These are phyloP conservation scores for Acanthornis magna DNA, from an alignment of 2,797 vertebrate species.

Conservation along the genomic window DNA sequence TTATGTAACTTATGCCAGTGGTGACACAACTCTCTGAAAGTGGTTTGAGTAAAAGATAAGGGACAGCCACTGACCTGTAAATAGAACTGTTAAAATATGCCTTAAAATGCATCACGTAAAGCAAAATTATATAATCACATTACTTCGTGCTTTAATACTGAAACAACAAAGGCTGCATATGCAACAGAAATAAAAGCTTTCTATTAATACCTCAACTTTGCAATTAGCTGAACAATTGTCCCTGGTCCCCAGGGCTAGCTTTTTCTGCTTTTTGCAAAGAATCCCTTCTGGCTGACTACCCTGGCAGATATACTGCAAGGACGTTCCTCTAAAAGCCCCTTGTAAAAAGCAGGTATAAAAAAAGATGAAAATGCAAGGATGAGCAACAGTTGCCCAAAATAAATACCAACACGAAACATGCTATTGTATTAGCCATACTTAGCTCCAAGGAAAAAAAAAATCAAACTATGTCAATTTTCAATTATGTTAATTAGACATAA, in stretches of 20 bases:
- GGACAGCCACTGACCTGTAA: conserved; percentile 18
- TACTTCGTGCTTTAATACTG: neutral
- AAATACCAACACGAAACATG: neutral
- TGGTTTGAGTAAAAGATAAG: neutral
- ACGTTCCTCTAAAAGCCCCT: neutral
- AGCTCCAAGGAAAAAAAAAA: neutral
- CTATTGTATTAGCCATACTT: neutral
- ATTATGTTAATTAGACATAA: conserved; percentile 18
- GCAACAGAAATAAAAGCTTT: conserved; percentile 14
- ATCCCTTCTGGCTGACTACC: neutral
- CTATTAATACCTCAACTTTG: neutral
- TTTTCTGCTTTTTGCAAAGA: neutral
- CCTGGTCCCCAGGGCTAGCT: neutral
- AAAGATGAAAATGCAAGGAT: neutral
- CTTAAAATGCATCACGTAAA: neutral
- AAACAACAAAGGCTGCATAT: neutral
- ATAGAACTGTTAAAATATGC: neutral
- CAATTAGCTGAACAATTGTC: neutral
- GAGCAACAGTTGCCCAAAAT: neutral
- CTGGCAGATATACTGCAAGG: neutral
- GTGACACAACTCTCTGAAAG: neutral
- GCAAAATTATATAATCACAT: neutral
- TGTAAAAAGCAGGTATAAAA: neutral
- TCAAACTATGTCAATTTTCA: neutral
- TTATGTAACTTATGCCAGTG: neutral